phyloP scores from a whole-genome alignment of 1,140 invertebrate species.

The Coboldia fuscipes region DNA sequence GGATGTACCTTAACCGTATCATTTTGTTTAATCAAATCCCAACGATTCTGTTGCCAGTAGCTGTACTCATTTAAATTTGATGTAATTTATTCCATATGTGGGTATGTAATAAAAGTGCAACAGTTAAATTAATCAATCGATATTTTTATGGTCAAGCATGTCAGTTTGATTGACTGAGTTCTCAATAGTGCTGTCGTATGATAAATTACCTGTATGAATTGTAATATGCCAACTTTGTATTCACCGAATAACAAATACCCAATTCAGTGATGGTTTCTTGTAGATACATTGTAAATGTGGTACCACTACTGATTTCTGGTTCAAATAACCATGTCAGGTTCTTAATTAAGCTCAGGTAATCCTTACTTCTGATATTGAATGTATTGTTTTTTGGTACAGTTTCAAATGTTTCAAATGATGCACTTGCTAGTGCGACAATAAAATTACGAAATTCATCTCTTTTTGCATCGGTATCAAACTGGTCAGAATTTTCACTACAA shows the following conservation, averaged over 20 bases:
- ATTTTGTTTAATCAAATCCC: slow-evolving; percentile 25
- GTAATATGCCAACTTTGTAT: slow-evolving; percentile 36
- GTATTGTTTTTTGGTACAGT: slow-evolving; percentile 23
- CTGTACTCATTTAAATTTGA: slow-evolving; percentile 14
- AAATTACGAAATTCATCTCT: slow-evolving; percentile 26
- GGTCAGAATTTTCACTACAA: slow-evolving; percentile 8
- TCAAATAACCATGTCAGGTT: slow-evolving; percentile 28
- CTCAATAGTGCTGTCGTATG: background rate
- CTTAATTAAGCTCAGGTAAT: slow-evolving; percentile 30
- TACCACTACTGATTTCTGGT: slow-evolving; percentile 29
- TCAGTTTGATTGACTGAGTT: background rate
- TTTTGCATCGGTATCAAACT: slow-evolving; percentile 21
- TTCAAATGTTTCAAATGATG: slow-evolving; percentile 32
- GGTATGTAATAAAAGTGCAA: too few relatives aligned
- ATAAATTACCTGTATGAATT: slow-evolving; percentile 34
- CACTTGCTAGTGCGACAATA: slow-evolving; percentile 27
- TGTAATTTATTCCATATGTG: too few relatives aligned
- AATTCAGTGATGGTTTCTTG: slow-evolving; percentile 35
- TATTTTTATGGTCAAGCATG: too few relatives aligned
- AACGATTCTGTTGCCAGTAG: slow-evolving; percentile 28
- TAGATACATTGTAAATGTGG: slow-evolving; percentile 24
- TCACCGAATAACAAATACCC: slow-evolving; percentile 40
- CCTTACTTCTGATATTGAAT: slow-evolving; percentile 22
- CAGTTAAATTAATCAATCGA: too few relatives aligned
- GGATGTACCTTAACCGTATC: slow-evolving; percentile 37